Conservation (phyloP, 1,140 invertebrate species). For the Tyrophagus putrescentiae region DNA sequence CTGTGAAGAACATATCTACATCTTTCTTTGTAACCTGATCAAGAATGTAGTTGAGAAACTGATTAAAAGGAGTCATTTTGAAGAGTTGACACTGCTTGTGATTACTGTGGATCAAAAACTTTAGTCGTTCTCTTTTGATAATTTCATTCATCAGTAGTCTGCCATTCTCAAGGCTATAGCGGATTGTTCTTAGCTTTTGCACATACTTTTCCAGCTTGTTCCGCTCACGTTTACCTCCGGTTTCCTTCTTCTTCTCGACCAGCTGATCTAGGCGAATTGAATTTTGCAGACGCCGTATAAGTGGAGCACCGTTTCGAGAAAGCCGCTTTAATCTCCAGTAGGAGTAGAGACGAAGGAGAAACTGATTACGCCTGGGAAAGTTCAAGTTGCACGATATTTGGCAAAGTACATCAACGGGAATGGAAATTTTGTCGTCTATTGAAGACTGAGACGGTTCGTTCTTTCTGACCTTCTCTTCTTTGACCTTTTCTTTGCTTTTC, state of each 20-base stretch:
- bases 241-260: constrained; percentile 19
- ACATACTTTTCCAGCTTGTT: constrained; percentile 55
- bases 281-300: constrained; percentile 68
- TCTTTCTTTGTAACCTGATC: constrained; percentile 63
- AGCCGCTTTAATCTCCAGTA: constrained; percentile 90
- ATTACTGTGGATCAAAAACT: constrained; percentile 34
- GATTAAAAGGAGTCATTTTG: constrained; percentile 56
- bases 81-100: constrained; percentile 25
- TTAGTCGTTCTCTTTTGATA: constrained; percentile 82
- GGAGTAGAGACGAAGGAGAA: constrained; percentile 71
- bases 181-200: constrained; percentile 83
- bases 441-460: too few species aligned
- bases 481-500: constrained; percentile 57
- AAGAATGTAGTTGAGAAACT: constrained; percentile 50
- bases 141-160: constrained; percentile 83
- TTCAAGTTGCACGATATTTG: constrained; percentile 63
- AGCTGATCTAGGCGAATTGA: constrained; percentile 27
- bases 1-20: constrained; percentile 69
- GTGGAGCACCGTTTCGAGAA: constrained; percentile 83
- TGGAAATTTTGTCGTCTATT: too few species aligned
- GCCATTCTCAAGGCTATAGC: constrained; percentile 85
- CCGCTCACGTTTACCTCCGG: constrained; percentile 21
- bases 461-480: too few species aligned
- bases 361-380: constrained; percentile 56
- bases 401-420: constrained; percentile 65